These are phyloP conservation scores for Morone chrysops DNA, from an alignment of 2,113 vertebrate genomes.

Conservation along the genomic window DNA sequence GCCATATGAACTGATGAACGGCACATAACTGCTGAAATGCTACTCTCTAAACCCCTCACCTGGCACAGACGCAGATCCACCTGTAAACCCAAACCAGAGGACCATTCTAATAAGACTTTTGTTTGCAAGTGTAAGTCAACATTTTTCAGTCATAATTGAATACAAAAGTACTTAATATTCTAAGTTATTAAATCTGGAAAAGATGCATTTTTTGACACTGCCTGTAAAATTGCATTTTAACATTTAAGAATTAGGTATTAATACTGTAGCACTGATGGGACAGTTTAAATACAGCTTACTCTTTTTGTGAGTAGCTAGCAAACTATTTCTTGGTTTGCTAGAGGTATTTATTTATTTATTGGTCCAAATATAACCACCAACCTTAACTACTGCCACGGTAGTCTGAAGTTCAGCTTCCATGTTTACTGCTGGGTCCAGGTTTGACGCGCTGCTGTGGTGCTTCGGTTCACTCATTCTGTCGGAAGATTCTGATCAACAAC, in stretches of 20 bases:
- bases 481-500: conserved; percentile 12
- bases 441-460: conserved; percentile 3
- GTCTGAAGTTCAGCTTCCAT: conserved; percentile 11
- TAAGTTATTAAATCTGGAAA: not conserved
- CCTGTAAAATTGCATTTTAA: conserved; percentile 27
- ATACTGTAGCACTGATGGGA: not conserved
- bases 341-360: conserved; percentile 1
- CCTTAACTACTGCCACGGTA: conserved; percentile 42
- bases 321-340: not conserved
- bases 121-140: not conserved
- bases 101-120: conserved; percentile 1
- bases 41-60: conserved; percentile 11
- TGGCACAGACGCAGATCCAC: not conserved
- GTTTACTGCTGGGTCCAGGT: conserved; percentile 33
- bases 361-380: not conserved
- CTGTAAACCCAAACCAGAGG: conserved; percentile 5
- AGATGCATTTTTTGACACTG: not conserved
- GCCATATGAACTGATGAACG: conserved; percentile 51
- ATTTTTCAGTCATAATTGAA: not conserved
- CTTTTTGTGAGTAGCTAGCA: not conserved
- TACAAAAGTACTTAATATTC: too few relatives aligned
- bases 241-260: not conserved
- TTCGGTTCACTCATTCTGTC: conserved; percentile 17
- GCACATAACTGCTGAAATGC: conserved; percentile 52
- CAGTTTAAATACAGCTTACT: not conserved